Base-by-base conservation (phyloP, 2,797 vertebrate genomes). In the Varecia variegata region DNA sequence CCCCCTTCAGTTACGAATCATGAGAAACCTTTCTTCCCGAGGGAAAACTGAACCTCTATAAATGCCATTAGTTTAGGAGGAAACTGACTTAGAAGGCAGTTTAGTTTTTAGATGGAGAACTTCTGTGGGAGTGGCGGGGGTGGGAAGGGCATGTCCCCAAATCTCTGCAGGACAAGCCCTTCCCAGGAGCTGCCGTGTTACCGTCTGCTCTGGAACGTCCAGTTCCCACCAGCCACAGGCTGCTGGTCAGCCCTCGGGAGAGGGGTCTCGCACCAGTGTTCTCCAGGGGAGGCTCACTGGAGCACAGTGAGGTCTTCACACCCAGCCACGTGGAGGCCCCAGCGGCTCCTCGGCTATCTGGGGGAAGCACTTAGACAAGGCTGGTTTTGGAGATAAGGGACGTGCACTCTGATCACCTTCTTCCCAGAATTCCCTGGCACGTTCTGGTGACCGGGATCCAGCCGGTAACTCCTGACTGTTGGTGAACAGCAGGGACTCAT, bases 371-470 rank as follows among this genome's bases (percentile, higher is more conserved):
- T 35, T 7, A 62, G 30, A 30, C 30, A 17, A 30, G 6, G 4
- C 10, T 45, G n/a, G n/a, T 9, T 9, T 25, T 17, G 1, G 12
- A 71, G 35, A n/a, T 12, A 56, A 65, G 40, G 47, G 3, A 88
- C 40, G 40, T 25, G 1, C n/a, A 2, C 18, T 73, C 35, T 85
- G 52, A n/a, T 12, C 2, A 4, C 40, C 35, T 17, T 27, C 14
- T 68, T n/a, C 52, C 65, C 77, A 91, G 92, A 73, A 87, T 68
- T 54, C 7, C 11, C 85, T 50, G n/a, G 58, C 35, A 67, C 7
- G 3, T 32, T 13, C 71, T 60, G 40, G 52, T 71, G 56, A 21
- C 54, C 17, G 4, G 70, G 32, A 68, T 40, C n/a, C 12, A 91
- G 43, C 47, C 47, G 43, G 60, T 18, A 67, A 74, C 40, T 85